These are phyloP conservation scores for Gymnoscopelus braueri DNA, from an alignment of 2,797 vertebrate species.

Conservation along the genomic window DNA sequence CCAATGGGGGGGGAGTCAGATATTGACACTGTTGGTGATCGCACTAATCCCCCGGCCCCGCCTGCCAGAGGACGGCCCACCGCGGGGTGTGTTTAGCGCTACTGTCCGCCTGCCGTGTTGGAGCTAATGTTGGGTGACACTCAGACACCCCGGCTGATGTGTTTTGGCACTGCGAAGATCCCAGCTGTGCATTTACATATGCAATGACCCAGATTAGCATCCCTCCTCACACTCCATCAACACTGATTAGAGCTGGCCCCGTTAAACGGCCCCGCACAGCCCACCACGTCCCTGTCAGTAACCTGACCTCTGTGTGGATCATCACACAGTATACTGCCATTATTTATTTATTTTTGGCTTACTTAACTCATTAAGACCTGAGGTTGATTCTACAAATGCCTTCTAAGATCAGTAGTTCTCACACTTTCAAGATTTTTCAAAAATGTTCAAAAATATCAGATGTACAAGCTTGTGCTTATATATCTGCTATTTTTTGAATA, in stretches of 20 bases:
- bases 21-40: conserved; percentile 68
- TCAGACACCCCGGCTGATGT: conserved; percentile 82
- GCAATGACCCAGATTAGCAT: conserved; percentile 92
- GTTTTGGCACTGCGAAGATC: conserved; percentile 85
- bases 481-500: no score
- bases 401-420: no score
- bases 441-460: no score
- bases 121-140: conserved; percentile 78
- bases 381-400: no score
- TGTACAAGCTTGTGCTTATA: no score
- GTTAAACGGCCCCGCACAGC: conserved; percentile 49
- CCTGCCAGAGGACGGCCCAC: conserved; percentile 32
- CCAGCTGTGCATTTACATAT: conserved; percentile 92
- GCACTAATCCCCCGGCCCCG: conserved; percentile 45
- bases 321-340: no score
- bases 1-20: conserved; percentile 33
- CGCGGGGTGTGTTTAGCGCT: conserved; percentile 53
- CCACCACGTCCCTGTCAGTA: conserved; percentile 50
- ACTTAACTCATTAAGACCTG: no score
- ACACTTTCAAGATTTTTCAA: no score
- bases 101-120: conserved; percentile 62
- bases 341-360: no score
- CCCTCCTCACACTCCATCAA: conserved; percentile 85
- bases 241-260: conserved; percentile 81
- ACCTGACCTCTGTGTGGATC: conserved; percentile 32